Base-by-base conservation (phyloP, 92 coral and sea anemone genomes). In the Parazoanthus atlanticus region DNA sequence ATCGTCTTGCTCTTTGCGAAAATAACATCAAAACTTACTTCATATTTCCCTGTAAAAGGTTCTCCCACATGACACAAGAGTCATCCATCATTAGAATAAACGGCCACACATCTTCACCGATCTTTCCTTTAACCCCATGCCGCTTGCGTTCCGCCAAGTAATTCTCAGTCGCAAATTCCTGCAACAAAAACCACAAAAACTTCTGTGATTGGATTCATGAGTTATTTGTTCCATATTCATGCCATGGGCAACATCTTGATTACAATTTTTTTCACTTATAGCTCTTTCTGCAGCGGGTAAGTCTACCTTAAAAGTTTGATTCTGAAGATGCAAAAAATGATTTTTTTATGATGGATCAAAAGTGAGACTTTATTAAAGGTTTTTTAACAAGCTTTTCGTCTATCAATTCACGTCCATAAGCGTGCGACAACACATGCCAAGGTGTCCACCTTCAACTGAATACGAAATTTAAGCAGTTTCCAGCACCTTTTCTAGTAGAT, bases 1-100 rank as follows among this genome's bases (percentile, higher is more conserved):
- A 52, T 3, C 21, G 3, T 15, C 21, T 52, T 12, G 21, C 58
- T 52, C 17, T 52, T 23, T 19, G 69, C 28, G 61, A 52, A 52
- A 10, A 40, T 40, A 4, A 4, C 19, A 52, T 52, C 19, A 15
- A 26, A 28, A 91, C 93, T 87, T 82, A 91, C 93, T 88, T 91
- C 76, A 74, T 84, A 2, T 79, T 40, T 41, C 90, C 91, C 77
- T 90, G 89, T 58, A 93, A 90, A 52, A 94, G 96, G 79, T 95
- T 94, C 88, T 97, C 97, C 99, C 99, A 97, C 97, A 95, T 92
- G 43, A 94, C 99, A 82, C 99, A 97, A n/a, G 99, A 95, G 89
- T 97, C 99, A 40, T 97, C 99, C 98, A 97, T 91, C 96, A 97
- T 93, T 79, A 95, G 90, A 79, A 97, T 84, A 86, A 90, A 88